A percentile compares a stretch with the other conserved stretches of the same genome.
Conservation (phyloP, 2,888 invertebrate species). For the Oligia strigilis region DNA sequence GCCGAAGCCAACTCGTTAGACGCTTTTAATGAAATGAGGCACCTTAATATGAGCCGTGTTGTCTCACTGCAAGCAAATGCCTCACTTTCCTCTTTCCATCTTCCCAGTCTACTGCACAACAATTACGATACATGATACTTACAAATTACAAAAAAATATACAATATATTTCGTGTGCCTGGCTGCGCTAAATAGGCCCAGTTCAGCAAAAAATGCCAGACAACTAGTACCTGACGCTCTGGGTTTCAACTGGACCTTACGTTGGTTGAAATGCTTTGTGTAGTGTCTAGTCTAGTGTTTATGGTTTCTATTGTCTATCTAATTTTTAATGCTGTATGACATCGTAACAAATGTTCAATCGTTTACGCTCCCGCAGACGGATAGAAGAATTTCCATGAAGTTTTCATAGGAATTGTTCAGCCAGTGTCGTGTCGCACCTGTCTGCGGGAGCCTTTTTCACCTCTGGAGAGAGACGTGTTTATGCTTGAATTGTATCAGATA, state of each 20-base stretch:
- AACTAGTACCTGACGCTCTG: neutral
- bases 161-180: neutral
- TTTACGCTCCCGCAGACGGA: neutral
- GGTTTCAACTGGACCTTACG: neutral
- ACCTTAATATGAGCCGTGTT: neutral
- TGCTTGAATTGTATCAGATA: neutral
- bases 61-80: neutral
- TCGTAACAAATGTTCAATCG: neutral
- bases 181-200: neutral
- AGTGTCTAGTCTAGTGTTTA: neutral
- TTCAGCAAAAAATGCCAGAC: neutral
- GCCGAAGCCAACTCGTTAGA: neutral
- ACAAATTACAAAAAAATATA: too few relatives aligned
- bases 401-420: neutral
- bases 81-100: neutral
- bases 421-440: neutral
- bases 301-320: neutral
- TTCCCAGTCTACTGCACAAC: neutral
- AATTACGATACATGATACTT: neutral
- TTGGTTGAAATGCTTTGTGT: neutral
- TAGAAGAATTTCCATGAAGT: neutral
- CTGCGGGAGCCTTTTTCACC: neutral
- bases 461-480: neutral
- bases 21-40: neutral
- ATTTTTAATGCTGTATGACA: neutral